Conservation (phyloP, 53 echinoderm and acorn worm genomes). For the Antedon mediterranea region DNA sequence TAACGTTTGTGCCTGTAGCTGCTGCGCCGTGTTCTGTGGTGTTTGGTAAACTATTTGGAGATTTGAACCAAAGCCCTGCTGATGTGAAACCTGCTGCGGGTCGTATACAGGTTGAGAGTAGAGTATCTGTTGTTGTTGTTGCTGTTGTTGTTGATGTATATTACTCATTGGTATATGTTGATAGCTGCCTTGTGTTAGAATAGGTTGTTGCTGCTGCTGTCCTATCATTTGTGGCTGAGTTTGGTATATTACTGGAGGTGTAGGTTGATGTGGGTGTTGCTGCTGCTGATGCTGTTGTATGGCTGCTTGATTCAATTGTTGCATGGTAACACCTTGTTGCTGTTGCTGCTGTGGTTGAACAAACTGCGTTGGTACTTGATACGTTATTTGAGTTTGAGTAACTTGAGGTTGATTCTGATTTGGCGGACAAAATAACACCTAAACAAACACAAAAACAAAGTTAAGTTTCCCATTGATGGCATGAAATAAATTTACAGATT, state of each 20-base stretch:
- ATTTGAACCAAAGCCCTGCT: not conserved
- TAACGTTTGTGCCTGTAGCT: not conserved
- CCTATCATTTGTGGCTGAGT: slow-evolving; percentile 34
- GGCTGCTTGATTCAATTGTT: not conserved
- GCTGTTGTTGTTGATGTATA: slow-evolving; percentile 25
- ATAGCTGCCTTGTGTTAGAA: slow-evolving; percentile 15
- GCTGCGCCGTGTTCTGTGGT: not conserved
- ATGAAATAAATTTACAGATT: no score
- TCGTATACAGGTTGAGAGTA: slow-evolving; percentile 35
- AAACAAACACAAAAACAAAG: not conserved
- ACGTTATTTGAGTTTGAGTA: not conserved
- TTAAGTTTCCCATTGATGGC: no score
- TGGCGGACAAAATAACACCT: not conserved
- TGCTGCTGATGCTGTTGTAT: slow-evolving; percentile 19
- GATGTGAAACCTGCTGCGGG: slow-evolving; percentile 29
- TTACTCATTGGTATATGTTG: slow-evolving; percentile 7
- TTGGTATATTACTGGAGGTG: slow-evolving; percentile 25
- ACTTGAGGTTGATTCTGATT: not conserved
- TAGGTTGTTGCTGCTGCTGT: slow-evolving; percentile 33
- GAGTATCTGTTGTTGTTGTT: slow-evolving; percentile 24
- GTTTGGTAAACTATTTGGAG: not conserved
- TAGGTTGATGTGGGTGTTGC: slow-evolving; percentile 17
- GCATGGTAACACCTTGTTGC: slow-evolving; percentile 8
- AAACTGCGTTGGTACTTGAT: not conserved
- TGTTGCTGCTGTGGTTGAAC: slow-evolving; percentile 34